A percentile compares a stretch with the other conserved stretches of the same genome.
phyloP scores from a whole-genome alignment of 2,888 invertebrate species.

The Calliopum simillimum region DNA sequence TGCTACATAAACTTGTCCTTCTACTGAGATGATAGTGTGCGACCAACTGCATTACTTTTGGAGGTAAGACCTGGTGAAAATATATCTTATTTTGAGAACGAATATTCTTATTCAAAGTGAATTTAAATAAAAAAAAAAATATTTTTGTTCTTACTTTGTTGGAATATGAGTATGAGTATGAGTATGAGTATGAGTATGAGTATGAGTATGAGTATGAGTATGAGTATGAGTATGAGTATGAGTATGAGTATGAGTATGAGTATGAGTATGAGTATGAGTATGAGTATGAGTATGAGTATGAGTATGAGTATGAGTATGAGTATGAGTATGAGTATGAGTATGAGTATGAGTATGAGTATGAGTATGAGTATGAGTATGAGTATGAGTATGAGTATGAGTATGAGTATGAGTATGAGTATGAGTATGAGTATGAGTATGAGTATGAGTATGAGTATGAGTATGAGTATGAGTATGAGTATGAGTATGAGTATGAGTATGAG shows the following conservation, averaged over 20 bases:
- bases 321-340: not conserved
- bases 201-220: not conserved
- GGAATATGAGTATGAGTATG: too few species aligned
- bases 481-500: not conserved
- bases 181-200: not conserved
- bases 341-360: not conserved
- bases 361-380: not conserved
- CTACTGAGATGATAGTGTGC: too few species aligned
- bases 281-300: not conserved
- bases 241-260: not conserved
- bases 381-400: not conserved
- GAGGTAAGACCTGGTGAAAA: too few species aligned
- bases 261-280: not conserved
- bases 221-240: not conserved
- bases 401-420: not conserved
- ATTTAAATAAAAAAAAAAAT: too few species aligned
- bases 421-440: not conserved
- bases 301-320: not conserved
- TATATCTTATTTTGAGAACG: too few species aligned
- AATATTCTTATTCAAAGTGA: too few species aligned
- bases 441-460: not conserved
- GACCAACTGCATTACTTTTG: too few species aligned
- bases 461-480: not conserved
- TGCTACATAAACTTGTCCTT: too few species aligned
- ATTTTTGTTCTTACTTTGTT: too few species aligned